Conservation (phyloP, 23 tunicate genomes). For the Ascidia mentula region DNA sequence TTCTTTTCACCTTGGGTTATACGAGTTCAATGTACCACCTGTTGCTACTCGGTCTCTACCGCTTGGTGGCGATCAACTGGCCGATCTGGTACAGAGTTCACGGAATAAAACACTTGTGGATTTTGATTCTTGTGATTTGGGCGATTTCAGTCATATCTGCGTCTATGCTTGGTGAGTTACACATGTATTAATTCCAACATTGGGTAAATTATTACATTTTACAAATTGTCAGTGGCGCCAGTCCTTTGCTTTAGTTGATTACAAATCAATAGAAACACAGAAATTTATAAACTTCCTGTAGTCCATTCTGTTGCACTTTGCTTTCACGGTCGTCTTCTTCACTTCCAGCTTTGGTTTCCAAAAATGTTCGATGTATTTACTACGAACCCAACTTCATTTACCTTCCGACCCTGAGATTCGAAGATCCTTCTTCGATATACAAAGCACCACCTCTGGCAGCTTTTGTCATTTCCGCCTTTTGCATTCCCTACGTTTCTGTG, state of each 20-base stretch:
- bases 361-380: not conserved
- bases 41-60: not conserved
- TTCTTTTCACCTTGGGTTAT: not conserved
- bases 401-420: not conserved
- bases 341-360: not conserved
- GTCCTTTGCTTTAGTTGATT: no score
- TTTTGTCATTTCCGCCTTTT: not conserved
- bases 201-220: no score
- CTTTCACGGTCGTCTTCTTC: not conserved
- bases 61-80: not conserved
- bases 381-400: not conserved
- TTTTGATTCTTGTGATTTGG: not conserved
- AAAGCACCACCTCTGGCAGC: not conserved
- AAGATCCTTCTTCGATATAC: not conserved
- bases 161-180: not conserved
- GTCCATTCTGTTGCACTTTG: no score
- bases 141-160: not conserved
- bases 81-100: not conserved
- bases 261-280: no score
- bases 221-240: no score
- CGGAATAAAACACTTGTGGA: not conserved
- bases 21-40: conserved; percentile 1
- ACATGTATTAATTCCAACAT: no score
- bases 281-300: no score
- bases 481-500: not conserved